Percentiles rank a stretch among this genome's conserved stretches.
phyloP scores from a whole-genome alignment of 2,113 vertebrate species.

The Turdus rufiventris region DNA sequence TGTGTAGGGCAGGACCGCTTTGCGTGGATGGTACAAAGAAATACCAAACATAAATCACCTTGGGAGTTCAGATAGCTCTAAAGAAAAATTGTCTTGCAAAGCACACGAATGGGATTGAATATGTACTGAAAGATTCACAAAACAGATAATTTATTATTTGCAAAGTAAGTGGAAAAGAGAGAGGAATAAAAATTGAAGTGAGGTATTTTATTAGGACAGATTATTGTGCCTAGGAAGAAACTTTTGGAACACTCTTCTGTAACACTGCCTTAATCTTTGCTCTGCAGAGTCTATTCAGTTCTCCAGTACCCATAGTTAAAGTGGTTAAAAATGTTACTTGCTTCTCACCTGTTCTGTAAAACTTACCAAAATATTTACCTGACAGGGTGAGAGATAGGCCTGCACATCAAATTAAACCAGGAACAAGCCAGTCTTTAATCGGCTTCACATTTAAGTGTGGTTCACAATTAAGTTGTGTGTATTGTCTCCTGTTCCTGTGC shows the following conservation, averaged over 20 bases:
- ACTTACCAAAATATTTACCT: background rate
- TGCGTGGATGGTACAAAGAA: fast-evolving
- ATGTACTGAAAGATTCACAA: background rate
- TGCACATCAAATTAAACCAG: background rate
- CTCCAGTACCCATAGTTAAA: background rate
- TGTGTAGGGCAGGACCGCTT: fast-evolving
- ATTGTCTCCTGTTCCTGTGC: background rate
- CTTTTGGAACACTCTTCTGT: background rate
- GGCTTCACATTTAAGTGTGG: background rate
- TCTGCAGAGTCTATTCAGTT: background rate
- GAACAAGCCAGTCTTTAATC: background rate
- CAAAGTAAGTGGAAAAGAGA: background rate
- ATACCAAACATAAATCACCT: too few relatives aligned
- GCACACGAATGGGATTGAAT: background rate
- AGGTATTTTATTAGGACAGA: background rate
- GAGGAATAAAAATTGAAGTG: background rate
- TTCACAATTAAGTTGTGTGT: background rate
- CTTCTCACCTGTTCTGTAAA: background rate
- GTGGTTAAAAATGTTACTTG: background rate
- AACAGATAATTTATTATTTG: background rate
- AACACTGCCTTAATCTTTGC: background rate
- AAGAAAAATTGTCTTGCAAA: background rate
- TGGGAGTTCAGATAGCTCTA: background rate
- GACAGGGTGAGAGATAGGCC: background rate
- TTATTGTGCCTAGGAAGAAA: background rate